These are phyloP conservation scores for Danaus melanippus DNA, from an alignment of 1,140 invertebrate genomes.

Conservation along the genomic window DNA sequence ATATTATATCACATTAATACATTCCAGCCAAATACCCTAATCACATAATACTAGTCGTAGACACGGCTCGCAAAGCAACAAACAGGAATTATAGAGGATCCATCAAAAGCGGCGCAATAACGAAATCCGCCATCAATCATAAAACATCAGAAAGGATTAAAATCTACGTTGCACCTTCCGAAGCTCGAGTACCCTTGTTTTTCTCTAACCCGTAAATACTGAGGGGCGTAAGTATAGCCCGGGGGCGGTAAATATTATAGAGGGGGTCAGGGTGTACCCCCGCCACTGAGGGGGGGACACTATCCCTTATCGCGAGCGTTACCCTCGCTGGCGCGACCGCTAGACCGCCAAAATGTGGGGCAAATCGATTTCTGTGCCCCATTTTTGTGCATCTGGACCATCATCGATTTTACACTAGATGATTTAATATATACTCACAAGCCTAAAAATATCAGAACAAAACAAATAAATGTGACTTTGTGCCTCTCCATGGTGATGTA, in stretches of 20 bases:
- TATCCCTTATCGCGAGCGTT: conserved; percentile 71
- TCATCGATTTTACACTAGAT: conserved; percentile 57
- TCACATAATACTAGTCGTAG: conserved; percentile 34
- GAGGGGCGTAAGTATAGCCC: conserved; percentile 69
- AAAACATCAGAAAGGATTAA: conserved; percentile 72
- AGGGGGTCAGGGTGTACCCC: conserved; percentile 50
- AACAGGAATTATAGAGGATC: conserved; percentile 58
- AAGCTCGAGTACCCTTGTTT: conserved; percentile 70
- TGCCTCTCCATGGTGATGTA: no score
- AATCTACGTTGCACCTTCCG: conserved; percentile 71
- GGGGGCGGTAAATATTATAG: conserved; percentile 70
- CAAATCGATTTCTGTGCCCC: conserved; percentile 69
- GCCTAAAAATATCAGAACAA: no score
- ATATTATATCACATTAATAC: conserved; percentile 15
- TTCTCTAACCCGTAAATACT: conserved; percentile 72
- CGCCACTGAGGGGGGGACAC: conserved; percentile 54
- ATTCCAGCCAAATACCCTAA: conserved; percentile 30
- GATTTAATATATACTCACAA: no score
- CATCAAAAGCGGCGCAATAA: conserved; percentile 65
- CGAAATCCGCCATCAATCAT: conserved; percentile 70
- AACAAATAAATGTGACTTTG: no score
- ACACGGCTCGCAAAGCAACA: conserved; percentile 38
- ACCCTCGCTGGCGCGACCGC: conserved; percentile 63
- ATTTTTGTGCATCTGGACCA: conserved; percentile 71
- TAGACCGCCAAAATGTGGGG: conserved; percentile 67